Evolutionary conservation across 2,888 invertebrate genomes (phyloP), one percentile per base, ranked within the genome.

Genomic region (Ptilodon capucinus): DNA sequence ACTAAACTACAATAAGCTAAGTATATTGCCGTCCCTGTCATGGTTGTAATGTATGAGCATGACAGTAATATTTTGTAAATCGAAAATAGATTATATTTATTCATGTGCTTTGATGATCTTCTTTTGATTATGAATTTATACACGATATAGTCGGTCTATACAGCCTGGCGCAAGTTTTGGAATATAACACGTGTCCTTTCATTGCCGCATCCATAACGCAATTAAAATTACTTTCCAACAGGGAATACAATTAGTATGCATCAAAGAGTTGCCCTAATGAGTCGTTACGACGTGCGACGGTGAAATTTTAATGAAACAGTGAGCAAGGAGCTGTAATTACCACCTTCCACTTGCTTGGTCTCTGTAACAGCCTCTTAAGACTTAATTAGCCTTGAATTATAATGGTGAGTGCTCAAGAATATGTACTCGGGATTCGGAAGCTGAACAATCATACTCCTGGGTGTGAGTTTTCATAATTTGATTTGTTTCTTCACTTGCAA

Each of bases 291-390:
- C 54, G 58, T 42, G 62, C 47, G 53, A 72, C 80, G 77, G 80
- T 81, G 73, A 80, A 84, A 83, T 82, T 86, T 83, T 84, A 84
- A 85, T 82, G 82, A 79, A 81, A 80, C 75, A 69, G 59, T 77
- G 73, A 74, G 78, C 75, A 75, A 73, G 71, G 69, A 63, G 68
- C 63, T 39, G 72, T 84, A 86, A 86, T 86, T 86, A 81, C 81
- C 79, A 78, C 78, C 80, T 83, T 73, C 69, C 71, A 73, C 74
- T 74, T 68, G 70, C 81, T 78, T 74, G 75, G 77, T 72, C 71
- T 68, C 61, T 67, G 73, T 79, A 77, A 81, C 76, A 74, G 75
- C 71, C 75, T 78, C 75, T 75, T 69, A 79, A 74, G 74, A 75
- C 73, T 79, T 83, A 85, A 86, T 86, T 86, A 83, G 79, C 73